Percentiles rank a stretch among this genome's conserved stretches.
Evolutionary conservation across 2,888 invertebrate genomes (phyloP).

Genomic region (Zygothrica quintamaculata): DNA sequence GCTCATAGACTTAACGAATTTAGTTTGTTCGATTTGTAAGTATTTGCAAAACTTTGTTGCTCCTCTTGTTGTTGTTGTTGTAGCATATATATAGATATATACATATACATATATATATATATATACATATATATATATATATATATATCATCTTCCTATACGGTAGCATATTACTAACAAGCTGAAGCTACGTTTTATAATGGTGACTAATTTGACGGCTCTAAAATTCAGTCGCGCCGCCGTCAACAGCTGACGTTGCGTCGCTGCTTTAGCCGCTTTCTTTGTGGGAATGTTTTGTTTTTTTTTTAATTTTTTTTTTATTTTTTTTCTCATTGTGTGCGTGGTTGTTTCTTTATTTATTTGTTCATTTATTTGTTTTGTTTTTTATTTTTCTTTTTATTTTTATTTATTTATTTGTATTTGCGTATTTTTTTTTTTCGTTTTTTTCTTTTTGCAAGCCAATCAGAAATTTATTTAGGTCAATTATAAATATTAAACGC

Average conservation of each 20-base stretch:
- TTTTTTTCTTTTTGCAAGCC: slow-evolving; percentile 61
- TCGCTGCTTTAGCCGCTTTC: slow-evolving; percentile 34
- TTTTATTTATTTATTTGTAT: no score
- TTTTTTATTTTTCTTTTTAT: no score
- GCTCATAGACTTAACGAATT: slow-evolving; percentile 42
- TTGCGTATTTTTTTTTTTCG: slow-evolving; percentile 28
- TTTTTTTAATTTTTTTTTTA: slow-evolving; percentile 30
- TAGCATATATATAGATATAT: no score
- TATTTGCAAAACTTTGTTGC: slow-evolving; percentile 20
- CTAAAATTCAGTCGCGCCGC: slow-evolving; percentile 1
- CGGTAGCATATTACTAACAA: background rate
- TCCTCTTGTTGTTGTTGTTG: slow-evolving; percentile 9
- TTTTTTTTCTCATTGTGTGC: slow-evolving; percentile 29
- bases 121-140: no score
- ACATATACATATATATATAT: no score
- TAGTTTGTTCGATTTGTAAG: slow-evolving; percentile 44
- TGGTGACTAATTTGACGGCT: slow-evolving; percentile 23
- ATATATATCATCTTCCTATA: slow-evolving; percentile 9
- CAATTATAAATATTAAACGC: slow-evolving; percentile 78
- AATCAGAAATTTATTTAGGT: slow-evolving; percentile 73
- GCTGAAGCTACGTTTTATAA: slow-evolving; percentile 10
- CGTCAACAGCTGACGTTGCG: slow-evolving; percentile 19
- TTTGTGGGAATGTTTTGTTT: slow-evolving; percentile 36
- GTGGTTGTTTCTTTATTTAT: slow-evolving; percentile 5
- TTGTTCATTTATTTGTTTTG: slow-evolving; percentile 22